Conservation (phyloP, 1,140 invertebrate species). For the Triops cancriformis region DNA sequence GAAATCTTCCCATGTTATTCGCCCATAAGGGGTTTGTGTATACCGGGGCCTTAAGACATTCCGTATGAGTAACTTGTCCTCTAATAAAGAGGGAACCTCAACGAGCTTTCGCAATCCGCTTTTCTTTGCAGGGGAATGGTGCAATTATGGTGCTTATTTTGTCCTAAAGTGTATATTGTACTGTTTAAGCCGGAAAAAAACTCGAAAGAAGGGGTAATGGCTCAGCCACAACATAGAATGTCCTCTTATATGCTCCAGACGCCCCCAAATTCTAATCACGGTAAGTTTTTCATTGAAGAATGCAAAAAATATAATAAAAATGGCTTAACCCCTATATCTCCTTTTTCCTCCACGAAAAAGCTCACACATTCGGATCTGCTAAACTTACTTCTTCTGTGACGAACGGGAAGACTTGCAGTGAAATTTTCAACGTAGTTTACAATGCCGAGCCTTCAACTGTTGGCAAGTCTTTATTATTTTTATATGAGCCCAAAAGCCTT, state of each 20-base stretch:
- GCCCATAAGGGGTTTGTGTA: no score
- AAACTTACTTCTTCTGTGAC: neutral
- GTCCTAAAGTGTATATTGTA: slow-evolving; percentile 56
- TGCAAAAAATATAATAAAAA: neutral
- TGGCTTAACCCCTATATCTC: neutral
- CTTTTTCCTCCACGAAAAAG: neutral
- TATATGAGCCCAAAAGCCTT: neutral
- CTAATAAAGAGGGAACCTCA: neutral
- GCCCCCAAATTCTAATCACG: neutral
- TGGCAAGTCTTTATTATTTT: neutral
- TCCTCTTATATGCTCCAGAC: slow-evolving; percentile 32
- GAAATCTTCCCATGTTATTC: no score
- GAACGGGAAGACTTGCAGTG: neutral
- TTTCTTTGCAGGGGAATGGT: slow-evolving; percentile 39
- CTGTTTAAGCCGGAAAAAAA: slow-evolving; percentile 58
- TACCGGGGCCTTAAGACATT: no score
- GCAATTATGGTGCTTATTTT: slow-evolving; percentile 49
- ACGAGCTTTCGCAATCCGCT: neutral
- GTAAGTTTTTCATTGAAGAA: neutral
- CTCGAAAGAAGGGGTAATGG: slow-evolving; percentile 53
- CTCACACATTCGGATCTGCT: neutral
- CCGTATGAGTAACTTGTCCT: neutral
- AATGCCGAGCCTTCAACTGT: neutral
- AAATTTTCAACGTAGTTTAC: neutral
- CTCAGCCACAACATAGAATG: slow-evolving; percentile 38